These are phyloP conservation scores for Apteryx mantelli DNA, from an alignment of 2,113 vertebrate genomes.

Conservation along the genomic window DNA sequence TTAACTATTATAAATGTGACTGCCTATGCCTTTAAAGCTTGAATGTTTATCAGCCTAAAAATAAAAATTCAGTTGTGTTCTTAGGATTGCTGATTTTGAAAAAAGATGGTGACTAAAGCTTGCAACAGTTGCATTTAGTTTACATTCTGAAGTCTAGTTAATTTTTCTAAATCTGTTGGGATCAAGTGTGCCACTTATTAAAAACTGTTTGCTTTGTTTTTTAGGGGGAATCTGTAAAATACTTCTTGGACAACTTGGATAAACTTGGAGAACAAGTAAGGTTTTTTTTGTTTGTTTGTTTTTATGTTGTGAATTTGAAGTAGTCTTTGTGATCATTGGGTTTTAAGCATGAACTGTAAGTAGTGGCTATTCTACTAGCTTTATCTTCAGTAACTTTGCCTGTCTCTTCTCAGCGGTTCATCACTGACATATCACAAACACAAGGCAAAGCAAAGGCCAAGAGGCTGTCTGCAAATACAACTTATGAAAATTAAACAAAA, in stretches of 20 bases:
- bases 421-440: neutral
- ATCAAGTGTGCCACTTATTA: neutral
- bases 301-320: constrained; percentile 36
- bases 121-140: neutral
- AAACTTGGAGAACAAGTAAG: constrained; percentile 94
- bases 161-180: neutral
- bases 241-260: constrained; percentile 99
- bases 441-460: neutral
- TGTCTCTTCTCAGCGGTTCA: neutral
- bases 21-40: neutral
- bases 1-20: neutral
- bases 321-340: neutral
- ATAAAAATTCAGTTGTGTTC: neutral
- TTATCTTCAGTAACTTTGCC: neutral
- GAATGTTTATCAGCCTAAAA: constrained; percentile 14
- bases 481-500: neutral
- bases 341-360: constrained; percentile 20
- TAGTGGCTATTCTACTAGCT: neutral
- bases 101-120: constrained; percentile 3
- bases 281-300: constrained; percentile 1
- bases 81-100: neutral
- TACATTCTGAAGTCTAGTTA: too few relatives aligned
- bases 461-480: neutral
- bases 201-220: constrained; percentile 67
- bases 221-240: constrained; percentile 98